A percentile compares a stretch with the other conserved stretches of the same genome.
Evolutionary conservation across 1,140 invertebrate genomes (phyloP).

Genomic region (Drosophila nikananu): DNA sequence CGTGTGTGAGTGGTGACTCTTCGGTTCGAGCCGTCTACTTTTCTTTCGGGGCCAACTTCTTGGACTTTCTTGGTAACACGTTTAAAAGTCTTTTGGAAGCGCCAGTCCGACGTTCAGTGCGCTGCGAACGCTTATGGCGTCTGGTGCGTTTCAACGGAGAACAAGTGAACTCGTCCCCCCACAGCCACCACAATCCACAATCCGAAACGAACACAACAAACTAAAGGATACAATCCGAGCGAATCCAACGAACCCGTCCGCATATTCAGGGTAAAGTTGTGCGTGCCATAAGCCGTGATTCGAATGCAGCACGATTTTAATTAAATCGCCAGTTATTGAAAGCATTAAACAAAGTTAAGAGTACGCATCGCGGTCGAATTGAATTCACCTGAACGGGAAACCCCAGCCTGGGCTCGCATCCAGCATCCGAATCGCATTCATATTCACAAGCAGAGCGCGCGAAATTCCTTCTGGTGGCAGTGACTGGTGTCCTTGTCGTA

Average conservation of each 20-base stretch:
- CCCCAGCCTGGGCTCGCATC: constrained; percentile 6
- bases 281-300: constrained; percentile 48
- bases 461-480: constrained; percentile 33
- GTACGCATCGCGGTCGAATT: constrained; percentile 40
- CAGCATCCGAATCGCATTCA: constrained; percentile 15
- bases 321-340: constrained; percentile 36
- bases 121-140: constrained; percentile 75
- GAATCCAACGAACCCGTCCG: constrained; percentile 11
- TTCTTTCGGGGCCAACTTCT: constrained; percentile 76
- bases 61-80: constrained; percentile 81
- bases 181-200: constrained; percentile 11
- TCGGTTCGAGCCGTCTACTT: constrained; percentile 62
- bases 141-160: constrained; percentile 76
- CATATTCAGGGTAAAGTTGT: constrained; percentile 28
- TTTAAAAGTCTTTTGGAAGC: constrained; percentile 83
- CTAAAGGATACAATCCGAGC: constrained; percentile 29
- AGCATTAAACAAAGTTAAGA: constrained; percentile 31
- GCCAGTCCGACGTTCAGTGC: constrained; percentile 72
- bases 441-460: constrained; percentile 35
- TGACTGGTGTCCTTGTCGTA: constrained; percentile 45
- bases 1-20: constrained; percentile 19
- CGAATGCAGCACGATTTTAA: constrained; percentile 54
- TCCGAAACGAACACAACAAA: constrained; percentile 16
- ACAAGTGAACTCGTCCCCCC: constrained; percentile 30
- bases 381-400: constrained; percentile 32